phyloP scores from a whole-genome alignment of 2,888 invertebrate genomes.

The Salpingus planirostris region DNA sequence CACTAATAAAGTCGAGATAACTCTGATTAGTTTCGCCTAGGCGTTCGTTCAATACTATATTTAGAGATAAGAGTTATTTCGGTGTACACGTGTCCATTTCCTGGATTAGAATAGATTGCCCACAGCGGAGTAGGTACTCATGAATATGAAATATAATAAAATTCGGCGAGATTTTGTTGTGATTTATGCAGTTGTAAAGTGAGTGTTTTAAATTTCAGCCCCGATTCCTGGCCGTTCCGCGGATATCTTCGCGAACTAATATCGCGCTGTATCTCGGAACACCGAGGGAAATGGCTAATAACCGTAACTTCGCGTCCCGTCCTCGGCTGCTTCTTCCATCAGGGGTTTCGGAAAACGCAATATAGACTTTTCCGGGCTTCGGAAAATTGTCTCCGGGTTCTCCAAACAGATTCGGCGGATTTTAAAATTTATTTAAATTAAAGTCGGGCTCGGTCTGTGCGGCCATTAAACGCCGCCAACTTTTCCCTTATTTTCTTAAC shows the following conservation, averaged over 20 bases:
- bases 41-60: too few relatives aligned
- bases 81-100: too few relatives aligned
- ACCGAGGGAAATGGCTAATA: constrained; percentile 54
- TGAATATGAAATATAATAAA: too few relatives aligned
- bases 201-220: too few relatives aligned
- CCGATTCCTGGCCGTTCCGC: constrained; percentile 3
- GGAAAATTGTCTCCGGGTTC: constrained; percentile 55
- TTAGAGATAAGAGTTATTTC: too few relatives aligned
- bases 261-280: constrained; percentile 48
- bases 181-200: too few relatives aligned
- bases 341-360: constrained; percentile 52
- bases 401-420: constrained; percentile 32
- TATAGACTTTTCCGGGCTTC: constrained; percentile 63
- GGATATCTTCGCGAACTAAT: constrained; percentile 41
- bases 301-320: constrained; percentile 59
- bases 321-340: constrained; percentile 44
- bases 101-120: too few relatives aligned
- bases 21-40: too few relatives aligned
- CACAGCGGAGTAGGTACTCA: too few relatives aligned
- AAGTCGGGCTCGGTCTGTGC: constrained; percentile 4
- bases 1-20: too few relatives aligned
- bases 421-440: constrained; percentile 16
- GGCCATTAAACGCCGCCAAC: constrained; percentile 8
- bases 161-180: too few relatives aligned
- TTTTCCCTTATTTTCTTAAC: constrained; percentile 4